Conservation (phyloP, 2,113 vertebrate genomes). For the Suricata suricatta region DNA sequence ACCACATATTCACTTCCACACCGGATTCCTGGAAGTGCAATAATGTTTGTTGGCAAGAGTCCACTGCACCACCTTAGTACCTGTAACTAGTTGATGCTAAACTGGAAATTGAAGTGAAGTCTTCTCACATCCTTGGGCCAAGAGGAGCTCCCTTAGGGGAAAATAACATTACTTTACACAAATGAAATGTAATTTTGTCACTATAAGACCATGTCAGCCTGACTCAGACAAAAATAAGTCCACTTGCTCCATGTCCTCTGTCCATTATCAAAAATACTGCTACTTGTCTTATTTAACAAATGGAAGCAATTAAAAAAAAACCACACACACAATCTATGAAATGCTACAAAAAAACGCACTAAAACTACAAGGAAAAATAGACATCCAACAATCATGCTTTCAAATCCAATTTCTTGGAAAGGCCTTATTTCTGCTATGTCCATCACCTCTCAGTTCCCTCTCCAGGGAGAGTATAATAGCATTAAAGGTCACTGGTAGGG, state of each 20-base stretch:
- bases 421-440: background rate
- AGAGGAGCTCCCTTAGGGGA: background rate
- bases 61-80: background rate
- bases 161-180: background rate
- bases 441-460: background rate
- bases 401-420: slow-evolving; percentile 57
- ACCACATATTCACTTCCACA: background rate
- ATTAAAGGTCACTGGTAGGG: slow-evolving; percentile 27
- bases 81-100: background rate
- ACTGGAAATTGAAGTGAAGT: background rate
- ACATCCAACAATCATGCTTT: background rate
- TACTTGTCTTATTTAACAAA: slow-evolving; percentile 34
- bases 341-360: slow-evolving; percentile 47
- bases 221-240: background rate
- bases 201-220: background rate
- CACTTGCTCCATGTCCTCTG: background rate
- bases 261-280: background rate
- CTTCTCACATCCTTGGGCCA: background rate
- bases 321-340: background rate
- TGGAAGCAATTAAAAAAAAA: background rate
- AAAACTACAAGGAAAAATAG: slow-evolving; percentile 14
- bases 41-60: background rate
- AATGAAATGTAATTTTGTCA: background rate
- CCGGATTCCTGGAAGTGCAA: background rate
- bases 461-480: background rate